A percentile compares a stretch with the other conserved stretches of the same genome.
These are phyloP conservation scores for Danaus melanippus DNA, from an alignment of 1,140 invertebrate genomes.

Conservation along the genomic window DNA sequence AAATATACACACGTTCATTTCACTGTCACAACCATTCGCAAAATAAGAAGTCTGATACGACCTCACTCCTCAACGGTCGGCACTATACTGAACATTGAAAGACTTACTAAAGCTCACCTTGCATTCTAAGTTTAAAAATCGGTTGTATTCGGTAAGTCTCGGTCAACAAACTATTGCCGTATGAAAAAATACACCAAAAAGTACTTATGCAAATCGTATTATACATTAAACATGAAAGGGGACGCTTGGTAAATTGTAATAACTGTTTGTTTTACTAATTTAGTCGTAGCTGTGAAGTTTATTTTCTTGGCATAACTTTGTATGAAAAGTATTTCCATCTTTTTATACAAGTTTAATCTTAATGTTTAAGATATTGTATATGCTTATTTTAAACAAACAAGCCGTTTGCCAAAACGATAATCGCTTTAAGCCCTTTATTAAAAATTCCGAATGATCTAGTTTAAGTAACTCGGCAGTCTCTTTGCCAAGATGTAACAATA, in stretches of 20 bases:
- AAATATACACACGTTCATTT: constrained; percentile 12
- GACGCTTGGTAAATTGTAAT: neutral
- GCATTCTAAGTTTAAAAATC: constrained; percentile 8
- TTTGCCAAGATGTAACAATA: constrained; percentile 16
- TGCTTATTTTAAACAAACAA: no score
- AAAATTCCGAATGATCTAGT: constrained; percentile 1
- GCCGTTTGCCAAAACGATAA: constrained; percentile 7
- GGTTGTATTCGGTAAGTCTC: constrained; percentile 4
- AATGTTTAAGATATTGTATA: no score
- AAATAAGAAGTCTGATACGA: constrained; percentile 5
- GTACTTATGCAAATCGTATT: constrained; percentile 2
- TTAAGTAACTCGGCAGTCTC: constrained; percentile 7
- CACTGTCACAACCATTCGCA: constrained; percentile 5
- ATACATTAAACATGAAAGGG: constrained; percentile 5
- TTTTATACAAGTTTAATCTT: no score
- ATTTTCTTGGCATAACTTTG: no score
- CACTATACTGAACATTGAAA: constrained; percentile 8
- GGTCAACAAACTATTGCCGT: constrained; percentile 5
- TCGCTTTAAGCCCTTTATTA: constrained; percentile 4
- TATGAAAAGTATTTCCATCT: no score
- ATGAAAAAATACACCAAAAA: neutral
- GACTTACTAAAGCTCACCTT: constrained; percentile 5
- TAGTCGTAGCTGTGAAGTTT: no score
- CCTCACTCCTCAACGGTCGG: constrained; percentile 2
- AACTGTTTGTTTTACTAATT: no score